These are phyloP conservation scores for Apteryx mantelli DNA, from an alignment of 2,113 vertebrate species.

Conservation along the genomic window DNA sequence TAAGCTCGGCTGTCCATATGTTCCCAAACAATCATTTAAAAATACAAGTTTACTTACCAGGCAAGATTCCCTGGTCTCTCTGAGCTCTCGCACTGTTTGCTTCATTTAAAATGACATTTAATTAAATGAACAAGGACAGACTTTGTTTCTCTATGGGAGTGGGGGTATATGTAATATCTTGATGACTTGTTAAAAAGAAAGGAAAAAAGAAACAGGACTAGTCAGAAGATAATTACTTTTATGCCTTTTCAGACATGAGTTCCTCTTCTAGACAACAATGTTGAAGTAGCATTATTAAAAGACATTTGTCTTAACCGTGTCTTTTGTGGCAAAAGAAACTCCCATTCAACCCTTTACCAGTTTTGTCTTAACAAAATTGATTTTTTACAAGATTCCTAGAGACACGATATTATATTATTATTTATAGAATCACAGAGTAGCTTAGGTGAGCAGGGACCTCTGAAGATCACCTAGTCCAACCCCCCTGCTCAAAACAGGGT, in stretches of 20 bases:
- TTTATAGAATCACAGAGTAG: not conserved
- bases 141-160: conserved; percentile 16
- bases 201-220: conserved; percentile 11
- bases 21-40: conserved; percentile 40
- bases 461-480: not conserved
- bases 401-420: not conserved
- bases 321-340: not conserved
- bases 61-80: not conserved
- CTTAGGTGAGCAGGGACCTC: not conserved
- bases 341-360: not conserved
- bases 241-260: conserved; percentile 9
- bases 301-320: not conserved
- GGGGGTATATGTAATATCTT: not conserved
- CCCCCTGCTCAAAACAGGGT: fast-evolving
- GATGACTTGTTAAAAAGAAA: conserved; percentile 8
- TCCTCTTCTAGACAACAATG: not conserved
- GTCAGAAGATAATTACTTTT: conserved; percentile 52
- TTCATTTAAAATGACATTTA: conserved; percentile 76
- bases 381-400: not conserved
- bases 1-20: conserved; percentile 40
- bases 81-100: conserved; percentile 22
- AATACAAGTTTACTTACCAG: conserved; percentile 43
- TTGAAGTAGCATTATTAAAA: not conserved
- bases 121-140: conserved; percentile 72
- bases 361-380: not conserved